Evolutionary conservation across 2,797 vertebrate species (phyloP), one percentile per base, ranked within the genome.

Genomic region (Typhlichthys eigenmanni): DNA sequence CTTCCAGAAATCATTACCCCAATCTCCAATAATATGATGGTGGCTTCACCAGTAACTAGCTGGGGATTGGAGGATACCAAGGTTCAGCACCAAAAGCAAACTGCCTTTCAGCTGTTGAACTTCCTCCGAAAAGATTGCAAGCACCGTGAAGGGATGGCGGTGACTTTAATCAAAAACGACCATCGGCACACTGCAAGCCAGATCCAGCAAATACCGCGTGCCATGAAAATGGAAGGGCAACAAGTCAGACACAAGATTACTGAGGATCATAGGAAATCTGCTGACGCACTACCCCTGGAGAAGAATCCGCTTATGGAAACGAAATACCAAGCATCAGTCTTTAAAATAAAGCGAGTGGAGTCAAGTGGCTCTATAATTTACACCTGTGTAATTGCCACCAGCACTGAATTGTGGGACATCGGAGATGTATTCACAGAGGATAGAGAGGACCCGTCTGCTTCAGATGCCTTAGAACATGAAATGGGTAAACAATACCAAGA

Each of bases 351-450:
- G 60, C 50, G 51, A 55, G 71, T 64, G 1, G 55, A 74, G 38
- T 66, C 79, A 0, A 62, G 60, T 2, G 78, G 85, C n/a, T 64
- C 34, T 52, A 55, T 87, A 50, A 79, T 71, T 47, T 92, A 90
- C 75, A 78, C 79, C 32, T 93, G 82, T 57, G 62, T 88, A 57
- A 86, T 91, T 29, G 87, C 88, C 38, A 89, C 91, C n/a, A 72
- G 86, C 62, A 90, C 81, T 8, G 92, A 93, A 69, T 52, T 93
- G 45, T 94, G 92, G 92, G 92, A 93, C 66, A 46, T 90, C 1
- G 88, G 82, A 51, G 76, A 91, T 55, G 69, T 92, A 51, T 69
- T 75, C 38, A 78, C 75, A 17, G 74, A 82, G 6, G 67, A 64
- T 11, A 62, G 29, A 60, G 48, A 58, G 11, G 45, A 13, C 1